A percentile compares a stretch with the other conserved stretches of the same genome.
Conservation (phyloP, 2,797 vertebrate species). For the Oreochromis mossambicus region DNA sequence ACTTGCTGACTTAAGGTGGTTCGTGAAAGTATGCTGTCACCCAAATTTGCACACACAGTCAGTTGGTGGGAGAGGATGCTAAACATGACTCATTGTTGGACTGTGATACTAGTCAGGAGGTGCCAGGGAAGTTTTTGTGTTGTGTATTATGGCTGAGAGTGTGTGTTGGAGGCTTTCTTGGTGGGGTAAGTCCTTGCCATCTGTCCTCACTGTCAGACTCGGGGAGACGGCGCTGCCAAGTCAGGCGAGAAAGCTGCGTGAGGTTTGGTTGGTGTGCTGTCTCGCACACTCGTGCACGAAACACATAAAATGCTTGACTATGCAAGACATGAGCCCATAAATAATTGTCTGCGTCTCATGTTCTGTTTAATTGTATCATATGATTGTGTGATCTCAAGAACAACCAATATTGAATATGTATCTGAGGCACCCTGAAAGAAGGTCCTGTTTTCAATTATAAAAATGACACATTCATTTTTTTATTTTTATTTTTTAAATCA, state of each 20-base stretch:
- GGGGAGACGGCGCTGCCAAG: conserved; percentile 49
- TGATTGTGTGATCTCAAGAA: neutral
- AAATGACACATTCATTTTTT: neutral
- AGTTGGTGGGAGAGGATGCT: conserved; percentile 17
- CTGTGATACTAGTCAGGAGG: conserved; percentile 30
- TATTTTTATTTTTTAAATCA: neutral
- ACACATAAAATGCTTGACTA: neutral
- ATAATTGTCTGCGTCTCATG: neutral
- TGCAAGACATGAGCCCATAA: neutral
- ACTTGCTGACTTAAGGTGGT: conserved; percentile 40
- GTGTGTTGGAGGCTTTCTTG: conserved; percentile 38
- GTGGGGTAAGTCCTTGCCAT: conserved; percentile 73
- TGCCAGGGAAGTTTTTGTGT: conserved; percentile 40
- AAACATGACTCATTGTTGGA: conserved; percentile 56
- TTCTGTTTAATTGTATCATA: neutral
- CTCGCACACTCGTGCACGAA: neutral
- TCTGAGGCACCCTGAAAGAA: neutral
- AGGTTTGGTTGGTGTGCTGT: neutral
- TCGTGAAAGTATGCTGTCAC: neutral
- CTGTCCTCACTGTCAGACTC: conserved; percentile 67
- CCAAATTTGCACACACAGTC: neutral
- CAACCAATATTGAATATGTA: neutral
- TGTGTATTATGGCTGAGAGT: conserved; percentile 4
- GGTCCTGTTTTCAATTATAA: neutral
- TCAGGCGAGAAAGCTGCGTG: conserved; percentile 46